Evolutionary conservation across 2,888 invertebrate species (phyloP), one percentile per base, ranked within the genome.

Genomic region (Campaea margaritaria): DNA sequence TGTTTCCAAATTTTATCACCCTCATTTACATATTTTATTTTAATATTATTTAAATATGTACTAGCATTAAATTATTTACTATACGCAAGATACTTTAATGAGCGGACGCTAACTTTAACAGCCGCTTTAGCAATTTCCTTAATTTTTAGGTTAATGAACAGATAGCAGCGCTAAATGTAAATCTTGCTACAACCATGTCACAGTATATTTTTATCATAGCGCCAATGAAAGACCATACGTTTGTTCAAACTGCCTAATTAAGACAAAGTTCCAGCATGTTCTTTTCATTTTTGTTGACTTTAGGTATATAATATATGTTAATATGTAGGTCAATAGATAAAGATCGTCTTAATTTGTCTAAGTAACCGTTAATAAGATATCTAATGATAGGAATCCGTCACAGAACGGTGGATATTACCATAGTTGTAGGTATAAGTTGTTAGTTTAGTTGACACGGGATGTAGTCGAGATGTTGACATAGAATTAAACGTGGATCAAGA

Each of bases 261-360:
- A 10, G 57, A 46, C 41, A 57, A 14, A 28, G 56, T 57, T 39
- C 16, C 39, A 12, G 10, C 3, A 5, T 34, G 38, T 13, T 8
- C 14, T 43, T 12, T 44, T n/a, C 2, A 46, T 12, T 11, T 15
- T 34, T 34, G 15, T 34, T 34, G 15, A 45, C 9, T 31, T 31
- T 31, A 31, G 28, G 45, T 41, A 10, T 45, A 45, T 15, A 14
- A n/a, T 46, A 61, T 14, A 51, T 65, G 49, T 62, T 38, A 49
- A 11, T 41, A 50, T 64, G 66, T 61, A 60, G 68, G 68, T 68
- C 69, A 50, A 47, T 12, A 49, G 68, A 75, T 76, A 69, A 54
- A 36, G 21, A 74, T 78, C 73, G 60, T 41, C 39, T 61, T 65
- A 72, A 74, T 74, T 75, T 72, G 75, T 75, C 68, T 63, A 54